Conservation (phyloP, 2,888 invertebrate genomes). For the Brachyptera risi region DNA sequence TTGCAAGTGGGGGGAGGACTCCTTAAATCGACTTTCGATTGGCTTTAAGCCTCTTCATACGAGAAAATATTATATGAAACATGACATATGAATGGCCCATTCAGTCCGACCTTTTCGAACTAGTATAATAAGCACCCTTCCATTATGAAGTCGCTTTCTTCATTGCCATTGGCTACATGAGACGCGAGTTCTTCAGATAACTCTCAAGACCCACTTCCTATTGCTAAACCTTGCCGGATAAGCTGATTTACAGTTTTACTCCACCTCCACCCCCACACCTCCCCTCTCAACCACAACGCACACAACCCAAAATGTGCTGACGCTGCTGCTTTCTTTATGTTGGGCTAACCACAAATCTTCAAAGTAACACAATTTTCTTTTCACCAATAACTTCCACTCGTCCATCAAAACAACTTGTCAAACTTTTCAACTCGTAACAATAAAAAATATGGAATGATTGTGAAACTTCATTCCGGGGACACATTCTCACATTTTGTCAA, state of each 20-base stretch:
- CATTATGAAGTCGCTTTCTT: background rate
- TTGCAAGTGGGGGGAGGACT: background rate
- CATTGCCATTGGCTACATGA: background rate
- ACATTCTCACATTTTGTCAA: too few relatives aligned
- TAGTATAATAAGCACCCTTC: conserved; percentile 10
- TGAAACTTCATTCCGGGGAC: too few relatives aligned
- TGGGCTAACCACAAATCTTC: conserved; percentile 10
- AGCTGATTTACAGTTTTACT: conserved; percentile 17
- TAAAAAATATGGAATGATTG: too few relatives aligned
- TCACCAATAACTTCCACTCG: conserved; percentile 13
- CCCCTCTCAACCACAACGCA: too few relatives aligned
- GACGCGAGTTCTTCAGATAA: conserved; percentile 1
- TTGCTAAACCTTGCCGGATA: conserved; percentile 9
- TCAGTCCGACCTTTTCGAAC: conserved; percentile 8
- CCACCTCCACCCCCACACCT: too few relatives aligned
- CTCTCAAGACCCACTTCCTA: background rate
- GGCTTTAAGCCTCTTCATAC: conserved; percentile 1
- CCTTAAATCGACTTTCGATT: conserved; percentile 17
- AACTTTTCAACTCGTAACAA: too few relatives aligned
- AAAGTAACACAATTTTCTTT: conserved; percentile 19
- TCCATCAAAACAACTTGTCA: too few relatives aligned
- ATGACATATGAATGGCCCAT: conserved; percentile 15
- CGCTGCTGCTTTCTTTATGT: conserved; percentile 2
- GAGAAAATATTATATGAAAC: conserved; percentile 13
- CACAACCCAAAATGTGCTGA: too few relatives aligned